Percentiles rank a stretch among this genome's conserved stretches.
These are phyloP conservation scores for Quadroppia sp. DNA, from an alignment of 2,888 invertebrate genomes.

Conservation along the genomic window DNA sequence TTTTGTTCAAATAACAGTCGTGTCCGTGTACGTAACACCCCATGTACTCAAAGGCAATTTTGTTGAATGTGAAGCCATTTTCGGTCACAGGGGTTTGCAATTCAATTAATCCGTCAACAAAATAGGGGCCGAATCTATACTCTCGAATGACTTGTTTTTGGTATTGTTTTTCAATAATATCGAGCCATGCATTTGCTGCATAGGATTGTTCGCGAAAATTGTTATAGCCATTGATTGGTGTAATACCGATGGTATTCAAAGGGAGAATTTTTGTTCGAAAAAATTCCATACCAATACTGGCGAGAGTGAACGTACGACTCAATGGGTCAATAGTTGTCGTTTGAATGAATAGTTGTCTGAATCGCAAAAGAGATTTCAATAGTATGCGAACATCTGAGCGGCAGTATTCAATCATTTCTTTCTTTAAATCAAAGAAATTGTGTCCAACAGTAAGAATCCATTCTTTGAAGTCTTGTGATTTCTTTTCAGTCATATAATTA, in stretches of 20 bases:
- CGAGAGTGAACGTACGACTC: slow-evolving; percentile 17
- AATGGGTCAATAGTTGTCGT: slow-evolving; percentile 22
- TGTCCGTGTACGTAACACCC: slow-evolving; percentile 18
- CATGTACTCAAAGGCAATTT: slow-evolving; percentile 21
- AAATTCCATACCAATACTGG: slow-evolving; percentile 8
- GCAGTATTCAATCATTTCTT: slow-evolving; percentile 7
- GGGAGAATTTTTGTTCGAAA: slow-evolving; percentile 1
- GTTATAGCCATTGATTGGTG: slow-evolving; percentile 10
- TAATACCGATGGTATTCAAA: background rate
- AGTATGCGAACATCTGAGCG: slow-evolving; percentile 18
- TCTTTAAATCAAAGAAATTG: background rate
- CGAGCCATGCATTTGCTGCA: slow-evolving; percentile 11
- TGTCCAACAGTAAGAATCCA: background rate
- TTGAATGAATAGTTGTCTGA: background rate
- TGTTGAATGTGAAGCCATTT: background rate
- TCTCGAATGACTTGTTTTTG: background rate
- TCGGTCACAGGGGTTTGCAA: background rate
- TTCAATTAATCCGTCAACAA: background rate
- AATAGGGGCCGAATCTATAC: background rate
- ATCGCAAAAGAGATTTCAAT: background rate
- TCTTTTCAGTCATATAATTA: background rate
- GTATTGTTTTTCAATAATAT: background rate
- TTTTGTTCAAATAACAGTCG: background rate
- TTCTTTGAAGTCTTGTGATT: background rate
- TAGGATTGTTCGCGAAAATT: background rate